A percentile compares a stretch with the other conserved stretches of the same genome.
Evolutionary conservation across 2,113 vertebrate genomes (phyloP).

Genomic region (Odocoileus virginianus): DNA sequence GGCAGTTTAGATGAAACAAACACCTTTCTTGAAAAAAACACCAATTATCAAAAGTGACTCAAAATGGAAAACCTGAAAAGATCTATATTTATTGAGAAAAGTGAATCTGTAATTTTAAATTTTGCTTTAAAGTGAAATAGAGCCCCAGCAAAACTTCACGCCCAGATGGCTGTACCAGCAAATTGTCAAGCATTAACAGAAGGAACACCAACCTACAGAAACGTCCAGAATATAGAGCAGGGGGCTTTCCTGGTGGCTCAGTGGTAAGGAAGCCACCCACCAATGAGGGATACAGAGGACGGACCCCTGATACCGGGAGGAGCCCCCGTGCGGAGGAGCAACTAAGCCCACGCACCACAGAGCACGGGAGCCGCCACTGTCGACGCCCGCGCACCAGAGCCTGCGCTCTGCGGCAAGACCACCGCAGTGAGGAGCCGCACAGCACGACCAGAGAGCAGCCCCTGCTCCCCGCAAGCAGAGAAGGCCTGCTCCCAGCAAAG

Average conservation of each 20-base stretch:
- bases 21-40: not conserved
- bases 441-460: not conserved
- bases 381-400: not conserved
- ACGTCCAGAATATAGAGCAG: no score
- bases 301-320: not conserved
- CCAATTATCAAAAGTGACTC: not conserved
- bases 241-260: not conserved
- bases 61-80: not conserved
- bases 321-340: not conserved
- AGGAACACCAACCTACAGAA: not conserved
- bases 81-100: not conserved
- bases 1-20: not conserved
- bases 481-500: not conserved
- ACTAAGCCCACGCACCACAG: not conserved
- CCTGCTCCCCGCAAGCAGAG: not conserved
- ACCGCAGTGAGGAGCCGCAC: rapidly evolving
- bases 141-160: not conserved
- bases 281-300: not conserved
- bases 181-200: not conserved
- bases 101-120: not conserved
- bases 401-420: not conserved
- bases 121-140: not conserved
- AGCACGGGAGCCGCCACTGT: not conserved
- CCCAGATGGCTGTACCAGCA: not conserved
- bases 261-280: not conserved